Evolutionary conservation across 37 sponge, comb jelly and placozoan species (phyloP), one percentile per base, ranked within the genome.

Genomic region (Ephydatia muelleri): DNA sequence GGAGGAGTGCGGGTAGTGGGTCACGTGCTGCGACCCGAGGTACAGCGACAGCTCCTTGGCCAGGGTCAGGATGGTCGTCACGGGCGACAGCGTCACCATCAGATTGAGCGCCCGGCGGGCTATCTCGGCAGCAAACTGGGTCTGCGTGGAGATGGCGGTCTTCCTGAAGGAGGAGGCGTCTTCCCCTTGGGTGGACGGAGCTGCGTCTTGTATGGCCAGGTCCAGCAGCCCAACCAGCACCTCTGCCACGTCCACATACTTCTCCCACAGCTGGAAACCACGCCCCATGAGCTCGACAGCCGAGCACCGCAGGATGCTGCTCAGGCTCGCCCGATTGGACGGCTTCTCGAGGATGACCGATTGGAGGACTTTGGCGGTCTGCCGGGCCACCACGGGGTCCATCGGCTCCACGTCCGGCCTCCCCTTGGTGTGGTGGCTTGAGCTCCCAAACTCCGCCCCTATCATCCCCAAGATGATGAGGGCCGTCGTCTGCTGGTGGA

Each of bases 381-480:
- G 85, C 68, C 88, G 36, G n/a, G 91, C 94, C 32, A 85, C 77
- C 0, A 65, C 74, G 1, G 65, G 78, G 49, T 94, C 94, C 85
- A 91, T 85, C 37, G 76, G 79, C 49, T 93, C 90, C 1, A 48
- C 5, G 13, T 65, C 48, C 9, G 32, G 12, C 47, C 65, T 33
- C 8, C 38, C 67, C 67, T 21, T 80, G 68, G 6, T 23, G 75
- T 71, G 80, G 21, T 4, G 49, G 23, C 68, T 47, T 26, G 30
- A 23, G 64, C 72, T 47, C 38, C 72, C 64, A 38, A 96, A 96
- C 88, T 96, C 97, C 31, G 97, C 95, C 76, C 91, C 97, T 29
- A 96, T 89, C 83, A 96, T 90, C 9, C 95, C 96, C 21, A 96
- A 86, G 32, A 96, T 93, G 65, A 94, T 87, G 27, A 96, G 90